Percentiles rank a stretch among this genome's conserved stretches.
Evolutionary conservation across 2,113 vertebrate genomes (phyloP).

Genomic region (Merops nubicus): DNA sequence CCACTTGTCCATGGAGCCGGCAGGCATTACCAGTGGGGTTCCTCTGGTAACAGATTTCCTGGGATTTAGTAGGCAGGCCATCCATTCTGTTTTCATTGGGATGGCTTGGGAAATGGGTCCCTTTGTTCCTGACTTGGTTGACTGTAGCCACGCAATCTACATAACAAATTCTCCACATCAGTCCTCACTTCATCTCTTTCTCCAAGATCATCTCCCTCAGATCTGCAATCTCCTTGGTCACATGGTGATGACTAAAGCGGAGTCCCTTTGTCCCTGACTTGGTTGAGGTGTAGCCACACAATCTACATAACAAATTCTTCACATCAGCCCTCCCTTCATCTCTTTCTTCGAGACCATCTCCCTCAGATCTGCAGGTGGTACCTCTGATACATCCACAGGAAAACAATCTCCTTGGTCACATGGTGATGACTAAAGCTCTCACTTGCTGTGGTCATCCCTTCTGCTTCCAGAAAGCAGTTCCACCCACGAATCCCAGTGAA

Average conservation of each 20-base stretch:
- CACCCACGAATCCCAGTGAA: fast-evolving
- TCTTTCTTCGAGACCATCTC: neutral
- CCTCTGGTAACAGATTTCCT: neutral
- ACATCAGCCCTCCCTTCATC: neutral
- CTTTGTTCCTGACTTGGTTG: neutral
- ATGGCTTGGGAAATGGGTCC: neutral
- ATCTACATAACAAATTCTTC: neutral
- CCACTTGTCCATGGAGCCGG: neutral
- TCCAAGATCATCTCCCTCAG: neutral
- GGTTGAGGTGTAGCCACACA: neutral
- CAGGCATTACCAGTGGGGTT: neutral
- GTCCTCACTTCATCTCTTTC: neutral
- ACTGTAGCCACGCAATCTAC: neutral
- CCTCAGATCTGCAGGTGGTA: neutral
- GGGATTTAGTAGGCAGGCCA: neutral
- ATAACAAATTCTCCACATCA: neutral
- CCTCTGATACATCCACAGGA: neutral
- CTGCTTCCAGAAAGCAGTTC: neutral
- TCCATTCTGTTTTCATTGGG: neutral
- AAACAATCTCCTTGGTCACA: neutral
- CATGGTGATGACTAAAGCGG: neutral
- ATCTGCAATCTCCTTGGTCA: neutral
- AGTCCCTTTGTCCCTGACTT: neutral
- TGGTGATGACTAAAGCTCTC: neutral
- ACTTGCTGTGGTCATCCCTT: neutral